These are phyloP conservation scores for Meghimatium bilineatum DNA, from an alignment of 2,888 invertebrate species.

Conservation along the genomic window DNA sequence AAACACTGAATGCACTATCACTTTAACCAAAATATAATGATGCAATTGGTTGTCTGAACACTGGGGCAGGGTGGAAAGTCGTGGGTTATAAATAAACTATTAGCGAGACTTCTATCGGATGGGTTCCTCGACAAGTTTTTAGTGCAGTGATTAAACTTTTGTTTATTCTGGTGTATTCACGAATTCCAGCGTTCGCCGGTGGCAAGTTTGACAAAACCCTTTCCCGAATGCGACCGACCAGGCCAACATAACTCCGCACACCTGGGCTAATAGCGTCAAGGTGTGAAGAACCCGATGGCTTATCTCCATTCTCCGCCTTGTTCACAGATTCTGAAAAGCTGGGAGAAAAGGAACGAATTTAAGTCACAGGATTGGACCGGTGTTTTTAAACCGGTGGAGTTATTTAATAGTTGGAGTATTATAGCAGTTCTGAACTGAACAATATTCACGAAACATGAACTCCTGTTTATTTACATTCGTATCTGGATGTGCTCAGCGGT, in stretches of 20 bases:
- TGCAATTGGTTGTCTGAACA: no score
- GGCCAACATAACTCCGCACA: slow-evolving; percentile 17
- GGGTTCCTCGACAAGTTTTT: not conserved
- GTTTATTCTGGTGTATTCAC: not conserved
- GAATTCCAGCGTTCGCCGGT: not conserved
- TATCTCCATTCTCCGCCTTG: slow-evolving; percentile 5
- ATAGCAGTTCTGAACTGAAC: not conserved
- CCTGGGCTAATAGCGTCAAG: slow-evolving; percentile 32
- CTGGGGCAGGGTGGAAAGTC: no score
- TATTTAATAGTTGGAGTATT: not conserved
- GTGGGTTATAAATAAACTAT: no score
- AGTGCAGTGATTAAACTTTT: not conserved
- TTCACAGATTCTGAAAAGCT: not conserved
- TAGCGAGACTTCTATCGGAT: no score
- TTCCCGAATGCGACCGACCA: not conserved
- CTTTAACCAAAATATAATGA: no score
- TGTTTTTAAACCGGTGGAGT: not conserved
- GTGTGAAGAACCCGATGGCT: slow-evolving; percentile 24
- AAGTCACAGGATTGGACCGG: not conserved
- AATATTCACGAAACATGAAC: no score
- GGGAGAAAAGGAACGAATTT: not conserved
- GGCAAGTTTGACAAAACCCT: slow-evolving; percentile 23
- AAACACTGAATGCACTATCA: no score
- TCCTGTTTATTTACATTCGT: no score
- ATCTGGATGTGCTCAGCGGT: no score